Conservation (phyloP, 1,140 invertebrate genomes). For the Onthophagus taurus region DNA sequence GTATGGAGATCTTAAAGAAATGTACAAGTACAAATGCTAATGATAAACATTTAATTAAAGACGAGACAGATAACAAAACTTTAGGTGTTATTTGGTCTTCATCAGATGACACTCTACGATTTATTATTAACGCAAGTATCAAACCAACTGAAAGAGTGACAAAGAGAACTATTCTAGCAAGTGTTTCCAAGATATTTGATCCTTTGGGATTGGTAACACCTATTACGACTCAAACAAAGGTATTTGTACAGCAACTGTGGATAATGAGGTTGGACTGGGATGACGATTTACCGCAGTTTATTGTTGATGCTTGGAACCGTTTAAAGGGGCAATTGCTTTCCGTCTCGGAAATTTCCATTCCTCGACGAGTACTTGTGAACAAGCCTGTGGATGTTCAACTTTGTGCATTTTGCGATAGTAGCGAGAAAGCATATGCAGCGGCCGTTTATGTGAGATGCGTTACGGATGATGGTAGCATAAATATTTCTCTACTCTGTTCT, state of each 20-base stretch:
- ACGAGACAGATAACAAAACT: too few relatives aligned
- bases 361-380: slow-evolving; percentile 1
- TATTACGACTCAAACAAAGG: slow-evolving; percentile 26
- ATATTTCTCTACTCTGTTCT: slow-evolving; percentile 19
- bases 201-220: slow-evolving; percentile 23
- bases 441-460: neutral
- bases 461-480: neutral
- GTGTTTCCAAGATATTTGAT: slow-evolving; percentile 18
- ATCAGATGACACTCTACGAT: too few relatives aligned
- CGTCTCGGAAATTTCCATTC: slow-evolving; percentile 16
- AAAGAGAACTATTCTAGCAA: slow-evolving; percentile 1
- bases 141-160: too few relatives aligned
- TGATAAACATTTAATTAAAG: too few relatives aligned
- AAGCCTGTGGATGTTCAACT: slow-evolving; percentile 15
- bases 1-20: too few relatives aligned
- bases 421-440: slow-evolving; percentile 18
- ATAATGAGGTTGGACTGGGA: slow-evolving; percentile 30
- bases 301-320: slow-evolving; percentile 21
- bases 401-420: slow-evolving; percentile 28
- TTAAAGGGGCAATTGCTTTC: slow-evolving; percentile 13
- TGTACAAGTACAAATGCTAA: too few relatives aligned
- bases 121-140: too few relatives aligned
- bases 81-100: too few relatives aligned
- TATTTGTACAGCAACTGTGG: slow-evolving; percentile 33
- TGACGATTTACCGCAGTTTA: slow-evolving; percentile 16